phyloP scores from a whole-genome alignment of 2,797 vertebrate species.

The Cryptoblepharus egeriae region DNA sequence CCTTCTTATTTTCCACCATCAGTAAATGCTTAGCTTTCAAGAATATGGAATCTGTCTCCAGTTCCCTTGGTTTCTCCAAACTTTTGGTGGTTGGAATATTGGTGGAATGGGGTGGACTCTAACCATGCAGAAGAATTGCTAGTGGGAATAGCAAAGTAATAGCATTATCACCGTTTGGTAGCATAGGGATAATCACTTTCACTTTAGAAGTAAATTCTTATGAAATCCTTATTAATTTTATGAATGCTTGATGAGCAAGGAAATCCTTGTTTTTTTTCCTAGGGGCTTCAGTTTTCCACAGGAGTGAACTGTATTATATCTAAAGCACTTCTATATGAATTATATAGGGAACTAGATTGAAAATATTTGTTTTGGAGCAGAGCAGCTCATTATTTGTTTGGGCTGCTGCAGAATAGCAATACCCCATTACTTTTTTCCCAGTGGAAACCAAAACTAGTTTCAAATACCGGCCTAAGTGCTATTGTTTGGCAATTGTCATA shows the following conservation, averaged over 20 bases:
- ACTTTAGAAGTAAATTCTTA: background rate
- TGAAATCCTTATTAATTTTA: background rate
- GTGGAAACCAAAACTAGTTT: constrained; percentile 43
- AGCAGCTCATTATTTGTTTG: background rate
- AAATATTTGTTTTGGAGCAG: too few relatives aligned
- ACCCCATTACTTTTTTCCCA: background rate
- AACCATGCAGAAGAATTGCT: background rate
- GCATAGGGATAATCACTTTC: too few relatives aligned
- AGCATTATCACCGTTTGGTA: too few relatives aligned
- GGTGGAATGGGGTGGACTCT: background rate
- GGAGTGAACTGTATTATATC: background rate
- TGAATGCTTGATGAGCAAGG: too few relatives aligned
- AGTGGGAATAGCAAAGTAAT: too few relatives aligned
- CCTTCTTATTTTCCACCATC: background rate
- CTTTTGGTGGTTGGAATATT: too few relatives aligned
- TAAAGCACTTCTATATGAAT: background rate
- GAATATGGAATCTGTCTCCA: too few relatives aligned
- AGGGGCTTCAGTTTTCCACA: accelerated
- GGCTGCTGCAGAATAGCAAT: background rate
- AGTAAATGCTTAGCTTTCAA: too few relatives aligned
- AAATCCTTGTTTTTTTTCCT: background rate
- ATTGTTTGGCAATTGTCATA: accelerated
- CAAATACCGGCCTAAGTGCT: background rate
- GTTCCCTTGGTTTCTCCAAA: background rate
- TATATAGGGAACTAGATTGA: background rate